Evolutionary conservation across 2,113 vertebrate species (phyloP).

Genomic region (Orientallactaga bullata): DNA sequence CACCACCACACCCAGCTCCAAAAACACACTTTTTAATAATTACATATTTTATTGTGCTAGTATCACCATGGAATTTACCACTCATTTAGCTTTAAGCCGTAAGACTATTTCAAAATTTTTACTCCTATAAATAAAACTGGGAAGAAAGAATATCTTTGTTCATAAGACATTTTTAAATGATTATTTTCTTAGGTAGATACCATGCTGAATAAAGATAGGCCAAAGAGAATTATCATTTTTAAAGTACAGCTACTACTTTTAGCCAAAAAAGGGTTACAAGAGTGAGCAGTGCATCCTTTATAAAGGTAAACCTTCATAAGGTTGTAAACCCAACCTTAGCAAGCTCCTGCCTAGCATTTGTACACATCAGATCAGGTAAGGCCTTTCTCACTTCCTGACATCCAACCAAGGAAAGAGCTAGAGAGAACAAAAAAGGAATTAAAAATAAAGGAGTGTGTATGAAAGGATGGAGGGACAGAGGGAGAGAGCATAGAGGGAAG

Average conservation of each 20-base stretch:
- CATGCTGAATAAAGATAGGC: slow-evolving; percentile 25
- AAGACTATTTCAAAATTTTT: slow-evolving; percentile 25
- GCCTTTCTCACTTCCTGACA: not conserved
- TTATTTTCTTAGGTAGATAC: slow-evolving; percentile 22
- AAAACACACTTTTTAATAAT: slow-evolving; percentile 23
- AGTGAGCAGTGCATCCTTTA: not conserved
- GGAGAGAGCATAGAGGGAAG: not conserved
- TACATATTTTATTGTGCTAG: not conserved
- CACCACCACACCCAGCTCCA: too few relatives aligned
- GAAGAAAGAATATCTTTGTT: not conserved
- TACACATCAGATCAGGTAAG: not conserved
- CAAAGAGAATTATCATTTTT: slow-evolving; percentile 1
- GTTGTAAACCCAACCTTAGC: not conserved
- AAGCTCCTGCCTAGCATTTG: not conserved
- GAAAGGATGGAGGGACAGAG: not conserved
- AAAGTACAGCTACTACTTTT: not conserved
- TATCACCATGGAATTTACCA: slow-evolving; percentile 3
- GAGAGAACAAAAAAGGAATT: not conserved
- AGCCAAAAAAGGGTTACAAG: not conserved
- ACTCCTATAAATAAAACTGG: not conserved
- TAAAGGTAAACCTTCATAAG: not conserved
- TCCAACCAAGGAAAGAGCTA: not conserved
- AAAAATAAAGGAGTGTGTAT: too few relatives aligned
- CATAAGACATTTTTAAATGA: slow-evolving; percentile 12
- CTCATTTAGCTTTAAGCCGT: not conserved